Conservation (phyloP, 2,113 vertebrate genomes). For the Natator depressus region DNA sequence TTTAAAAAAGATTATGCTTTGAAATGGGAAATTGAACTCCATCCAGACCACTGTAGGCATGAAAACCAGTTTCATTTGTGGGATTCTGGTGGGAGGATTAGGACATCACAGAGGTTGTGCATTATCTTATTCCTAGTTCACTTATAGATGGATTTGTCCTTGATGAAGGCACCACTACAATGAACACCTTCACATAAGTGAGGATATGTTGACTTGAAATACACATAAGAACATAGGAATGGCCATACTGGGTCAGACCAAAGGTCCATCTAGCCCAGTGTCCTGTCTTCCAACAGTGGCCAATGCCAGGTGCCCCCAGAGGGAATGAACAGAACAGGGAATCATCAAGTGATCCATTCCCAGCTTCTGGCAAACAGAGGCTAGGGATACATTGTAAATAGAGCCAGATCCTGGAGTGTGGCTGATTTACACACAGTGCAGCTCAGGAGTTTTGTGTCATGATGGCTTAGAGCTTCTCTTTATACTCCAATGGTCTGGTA, state of each 20-base stretch:
- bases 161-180: not conserved
- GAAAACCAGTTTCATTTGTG: not conserved
- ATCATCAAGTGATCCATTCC: no score
- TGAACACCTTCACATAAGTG: accelerated
- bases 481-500: not conserved
- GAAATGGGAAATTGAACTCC: not conserved
- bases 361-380: no score
- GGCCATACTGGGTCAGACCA: no score
- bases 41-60: accelerated
- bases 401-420: accelerated
- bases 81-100: not conserved
- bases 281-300: no score
- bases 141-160: no score
- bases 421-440: not conserved
- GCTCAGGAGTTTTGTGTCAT: not conserved
- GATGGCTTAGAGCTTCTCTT: accelerated
- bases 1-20: not conserved
- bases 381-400: accelerated
- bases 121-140: accelerated
- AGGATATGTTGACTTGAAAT: accelerated
- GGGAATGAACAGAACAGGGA: no score
- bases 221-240: no score
- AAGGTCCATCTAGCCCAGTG: no score
- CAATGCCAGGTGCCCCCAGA: no score
- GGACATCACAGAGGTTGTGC: not conserved